These are phyloP conservation scores for Cosmia trapezina DNA, from an alignment of 2,888 invertebrate species.

Conservation along the genomic window DNA sequence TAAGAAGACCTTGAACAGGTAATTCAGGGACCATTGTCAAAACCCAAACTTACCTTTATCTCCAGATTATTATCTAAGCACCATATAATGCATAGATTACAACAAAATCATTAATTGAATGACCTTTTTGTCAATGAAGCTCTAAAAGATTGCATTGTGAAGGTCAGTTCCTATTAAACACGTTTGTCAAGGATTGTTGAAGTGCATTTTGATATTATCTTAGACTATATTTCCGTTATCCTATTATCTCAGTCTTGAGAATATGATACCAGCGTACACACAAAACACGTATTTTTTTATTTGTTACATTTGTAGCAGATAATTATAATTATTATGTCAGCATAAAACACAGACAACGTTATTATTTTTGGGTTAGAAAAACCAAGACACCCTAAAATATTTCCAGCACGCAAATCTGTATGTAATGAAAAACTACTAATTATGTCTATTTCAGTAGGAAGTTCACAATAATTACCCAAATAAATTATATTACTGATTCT, in stretches of 20 bases:
- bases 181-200: slow-evolving; percentile 53
- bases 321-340: neutral
- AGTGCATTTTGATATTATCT: slow-evolving; percentile 58
- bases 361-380: neutral
- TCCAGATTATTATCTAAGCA: slow-evolving; percentile 13
- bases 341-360: neutral
- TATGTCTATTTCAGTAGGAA: neutral
- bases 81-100: slow-evolving; percentile 17
- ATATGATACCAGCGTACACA: slow-evolving; percentile 19
- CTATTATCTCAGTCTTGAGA: slow-evolving; percentile 36
- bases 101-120: slow-evolving; percentile 24
- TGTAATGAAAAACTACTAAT: neutral
- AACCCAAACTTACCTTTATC: slow-evolving; percentile 5
- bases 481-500: neutral
- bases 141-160: slow-evolving; percentile 46
- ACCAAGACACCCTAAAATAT: neutral
- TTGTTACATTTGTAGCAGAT: slow-evolving; percentile 7
- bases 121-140: slow-evolving; percentile 45
- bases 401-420: too few species aligned
- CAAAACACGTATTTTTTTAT: slow-evolving; percentile 7
- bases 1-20: neutral
- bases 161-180: slow-evolving; percentile 50
- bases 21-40: slow-evolving; percentile 8
- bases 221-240: slow-evolving; percentile 42
- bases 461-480: neutral